These are phyloP conservation scores for Ferrisia virgata DNA, from an alignment of 2,888 invertebrate species.

Conservation along the genomic window DNA sequence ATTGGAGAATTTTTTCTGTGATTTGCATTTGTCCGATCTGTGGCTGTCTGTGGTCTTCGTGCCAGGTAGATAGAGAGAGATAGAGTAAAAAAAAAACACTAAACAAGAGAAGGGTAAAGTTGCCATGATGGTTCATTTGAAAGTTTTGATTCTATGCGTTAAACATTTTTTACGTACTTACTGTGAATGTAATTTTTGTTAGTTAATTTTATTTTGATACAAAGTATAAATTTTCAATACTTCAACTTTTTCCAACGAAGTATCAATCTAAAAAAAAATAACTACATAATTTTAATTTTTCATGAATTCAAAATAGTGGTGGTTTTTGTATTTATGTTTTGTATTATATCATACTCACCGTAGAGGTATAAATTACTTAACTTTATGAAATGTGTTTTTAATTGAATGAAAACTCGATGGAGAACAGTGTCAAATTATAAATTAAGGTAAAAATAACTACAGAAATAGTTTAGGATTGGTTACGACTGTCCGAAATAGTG, in stretches of 20 bases:
- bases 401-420: background rate
- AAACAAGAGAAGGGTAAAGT: conserved; percentile 7
- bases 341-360: background rate
- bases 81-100: background rate
- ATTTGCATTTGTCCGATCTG: background rate
- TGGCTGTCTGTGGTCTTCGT: background rate
- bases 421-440: background rate
- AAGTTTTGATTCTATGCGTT: background rate
- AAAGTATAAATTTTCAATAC: background rate
- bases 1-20: background rate
- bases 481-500: background rate
- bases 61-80: background rate
- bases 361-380: background rate
- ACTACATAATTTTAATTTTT: background rate
- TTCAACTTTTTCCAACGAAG: background rate
- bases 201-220: background rate
- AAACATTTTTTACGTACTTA: background rate
- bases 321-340: background rate
- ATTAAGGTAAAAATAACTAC: background rate
- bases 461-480: background rate
- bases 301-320: background rate
- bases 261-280: background rate
- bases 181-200: background rate
- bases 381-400: background rate
- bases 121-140: conserved; percentile 20